Conservation (phyloP, 2,797 vertebrate species). For the Lagocephalus sceleratus region DNA sequence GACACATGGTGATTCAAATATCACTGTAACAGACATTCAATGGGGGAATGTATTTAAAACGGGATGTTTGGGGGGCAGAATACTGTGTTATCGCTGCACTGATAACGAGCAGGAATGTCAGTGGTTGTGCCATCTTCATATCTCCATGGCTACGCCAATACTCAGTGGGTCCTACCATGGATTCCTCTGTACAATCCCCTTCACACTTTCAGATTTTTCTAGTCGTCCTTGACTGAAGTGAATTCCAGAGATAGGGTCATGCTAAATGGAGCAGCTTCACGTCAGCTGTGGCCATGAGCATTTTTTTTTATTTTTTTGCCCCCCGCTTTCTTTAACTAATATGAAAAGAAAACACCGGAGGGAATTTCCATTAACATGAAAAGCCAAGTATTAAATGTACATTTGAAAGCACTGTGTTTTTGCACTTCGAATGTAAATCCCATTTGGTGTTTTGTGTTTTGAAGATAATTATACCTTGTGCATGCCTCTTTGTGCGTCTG, state of each 20-base stretch:
- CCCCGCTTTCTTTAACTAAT: too few species aligned
- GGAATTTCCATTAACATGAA: too few species aligned
- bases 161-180: conserved; percentile 45
- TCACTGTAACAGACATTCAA: not conserved
- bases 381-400: conserved; percentile 1
- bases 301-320: not conserved
- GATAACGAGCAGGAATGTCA: conserved; percentile 66
- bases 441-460: not conserved
- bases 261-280: conserved; percentile 54
- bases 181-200: conserved; percentile 56
- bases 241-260: conserved; percentile 61
- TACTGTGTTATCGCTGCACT: conserved; percentile 43
- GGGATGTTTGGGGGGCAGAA: conserved; percentile 13
- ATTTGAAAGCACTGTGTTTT: not conserved
- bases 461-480: conserved; percentile 7
- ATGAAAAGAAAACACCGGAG: too few species aligned
- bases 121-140: conserved; percentile 64
- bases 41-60: conserved; percentile 27
- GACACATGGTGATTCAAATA: conserved; percentile 1
- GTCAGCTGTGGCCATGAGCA: conserved; percentile 17
- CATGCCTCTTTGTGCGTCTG: not conserved
- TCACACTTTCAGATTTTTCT: not conserved
- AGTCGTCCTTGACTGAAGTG: conserved; percentile 53
- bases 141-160: conserved; percentile 62
- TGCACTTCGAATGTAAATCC: conserved; percentile 3